Conservation (phyloP, 2,113 vertebrate species). For the Parotia lawesii region DNA sequence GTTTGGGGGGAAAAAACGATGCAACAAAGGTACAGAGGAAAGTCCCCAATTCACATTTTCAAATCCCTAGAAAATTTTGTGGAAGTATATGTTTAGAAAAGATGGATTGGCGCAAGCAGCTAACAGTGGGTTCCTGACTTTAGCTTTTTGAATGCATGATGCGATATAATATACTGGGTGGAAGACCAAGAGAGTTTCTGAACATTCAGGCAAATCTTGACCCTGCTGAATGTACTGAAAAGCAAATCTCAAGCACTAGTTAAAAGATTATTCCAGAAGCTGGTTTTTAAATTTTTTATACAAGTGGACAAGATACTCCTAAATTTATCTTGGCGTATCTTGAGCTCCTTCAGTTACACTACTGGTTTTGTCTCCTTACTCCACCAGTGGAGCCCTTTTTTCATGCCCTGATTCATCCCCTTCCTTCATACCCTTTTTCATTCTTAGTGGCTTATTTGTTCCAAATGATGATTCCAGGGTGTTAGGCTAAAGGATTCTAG, state of each 20-base stretch:
- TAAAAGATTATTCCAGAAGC: not conserved
- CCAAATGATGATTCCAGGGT: not conserved
- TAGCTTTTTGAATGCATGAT: not conserved
- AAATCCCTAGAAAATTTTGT: not conserved
- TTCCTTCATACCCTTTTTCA: not conserved
- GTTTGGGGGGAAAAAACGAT: rapidly evolving
- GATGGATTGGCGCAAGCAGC: not conserved
- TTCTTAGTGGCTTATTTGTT: not conserved
- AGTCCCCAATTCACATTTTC: not conserved
- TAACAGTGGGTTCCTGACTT: not conserved
- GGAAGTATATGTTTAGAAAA: not conserved
- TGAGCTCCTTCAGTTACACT: not conserved
- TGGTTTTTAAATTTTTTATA: not conserved
- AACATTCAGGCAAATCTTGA: not conserved
- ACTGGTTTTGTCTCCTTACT: not conserved
- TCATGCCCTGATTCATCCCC: not conserved
- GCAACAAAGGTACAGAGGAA: not conserved
- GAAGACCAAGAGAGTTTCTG: not conserved
- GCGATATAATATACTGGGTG: not conserved
- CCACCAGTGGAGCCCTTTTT: not conserved
- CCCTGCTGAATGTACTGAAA: not conserved
- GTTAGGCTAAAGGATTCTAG: not conserved
- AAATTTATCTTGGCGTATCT: not conserved
- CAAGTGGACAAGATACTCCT: not conserved
- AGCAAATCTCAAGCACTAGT: not conserved